Percentiles rank a stretch among this genome's conserved stretches.
Evolutionary conservation across 2,113 vertebrate genomes (phyloP).

Genomic region (Silurus meridionalis): DNA sequence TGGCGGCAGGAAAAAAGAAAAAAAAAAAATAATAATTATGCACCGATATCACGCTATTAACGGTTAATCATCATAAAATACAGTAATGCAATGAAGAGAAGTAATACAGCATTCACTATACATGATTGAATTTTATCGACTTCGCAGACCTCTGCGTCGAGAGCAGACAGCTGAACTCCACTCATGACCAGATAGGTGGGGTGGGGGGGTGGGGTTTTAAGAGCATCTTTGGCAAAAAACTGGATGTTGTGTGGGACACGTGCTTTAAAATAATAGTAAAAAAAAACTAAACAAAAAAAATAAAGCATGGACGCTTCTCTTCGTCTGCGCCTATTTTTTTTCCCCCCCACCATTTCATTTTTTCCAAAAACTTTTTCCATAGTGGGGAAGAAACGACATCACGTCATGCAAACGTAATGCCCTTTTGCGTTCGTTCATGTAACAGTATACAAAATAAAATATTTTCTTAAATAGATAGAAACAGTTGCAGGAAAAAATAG

Average conservation of each 20-base stretch:
- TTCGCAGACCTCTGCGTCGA: constrained; percentile 32
- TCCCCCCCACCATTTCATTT: constrained; percentile 40
- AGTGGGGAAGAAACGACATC: constrained; percentile 60
- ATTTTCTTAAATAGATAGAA: constrained; percentile 99
- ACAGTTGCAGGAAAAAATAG: constrained; percentile 97
- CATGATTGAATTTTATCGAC: constrained; percentile 29
- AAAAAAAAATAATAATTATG: neutral
- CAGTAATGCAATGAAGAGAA: constrained; percentile 40
- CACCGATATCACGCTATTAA: constrained; percentile 21
- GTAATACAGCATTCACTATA: constrained; percentile 45
- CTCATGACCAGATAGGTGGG: constrained; percentile 54
- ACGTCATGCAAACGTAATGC: constrained; percentile 67
- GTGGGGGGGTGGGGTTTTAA: constrained; percentile 58
- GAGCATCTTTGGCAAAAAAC: constrained; percentile 71
- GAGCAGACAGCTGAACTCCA: constrained; percentile 54
- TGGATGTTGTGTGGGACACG: neutral
- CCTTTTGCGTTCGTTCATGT: constrained; percentile 64
- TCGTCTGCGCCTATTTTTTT: constrained; percentile 40
- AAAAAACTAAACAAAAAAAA: neutral
- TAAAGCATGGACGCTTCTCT: constrained; percentile 46
- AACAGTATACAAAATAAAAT: constrained; percentile 99
- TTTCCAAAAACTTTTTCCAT: constrained; percentile 52
- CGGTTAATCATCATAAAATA: constrained; percentile 47
- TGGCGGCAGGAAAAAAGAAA: neutral
- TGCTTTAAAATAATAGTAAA: neutral